Base-by-base conservation (phyloP, 2,113 vertebrate species). In the Sebastes schlegelii region DNA sequence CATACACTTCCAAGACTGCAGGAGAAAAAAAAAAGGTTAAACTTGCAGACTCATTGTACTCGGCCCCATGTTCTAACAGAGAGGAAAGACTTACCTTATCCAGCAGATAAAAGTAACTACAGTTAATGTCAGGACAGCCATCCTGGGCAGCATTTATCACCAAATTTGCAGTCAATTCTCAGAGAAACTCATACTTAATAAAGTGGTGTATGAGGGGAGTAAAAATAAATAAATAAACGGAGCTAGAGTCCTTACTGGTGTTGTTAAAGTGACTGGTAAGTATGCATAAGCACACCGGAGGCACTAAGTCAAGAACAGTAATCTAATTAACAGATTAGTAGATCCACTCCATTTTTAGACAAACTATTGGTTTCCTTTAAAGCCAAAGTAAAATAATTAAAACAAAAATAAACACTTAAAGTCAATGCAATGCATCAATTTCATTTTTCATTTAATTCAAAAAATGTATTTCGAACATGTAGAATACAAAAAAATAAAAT, bases 281-380 rank as follows among this genome's bases (percentile, higher is more conserved):
- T 67, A 40, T 80, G 63, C 48, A 21, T 64, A 34, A 76, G 48
- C 68, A 80, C 46, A 78, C 51, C 55, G 62, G 52, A 82, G 52
- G 74, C 75, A 90, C 80, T 23, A 57, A 84, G 48, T 48, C 48
- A 78, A 45, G 79, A 91, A 42, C 34, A 23, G 82, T 95, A 94
- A 96, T 95, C 93, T 82, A 91, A 90, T 96, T 96, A 95, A 90
- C 70, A 91, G 93, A 94, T 95, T 93, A 95, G 87, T 51, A 90
- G 92, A 91, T 90, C 92, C 90, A 54, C 72, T 85, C 82, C 80
- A 77, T 76, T 91, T 93, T 92, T 92, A 94, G 91, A 90, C 83
- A 88, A 88, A 83, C 60, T 43, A 1, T 69, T 42, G 11, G 11
- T 54, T 82, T 60, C 10, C 52, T 45, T n/a, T 51, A 34, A 34